These are phyloP conservation scores for Omphaloscelis lunosa DNA, from an alignment of 2,888 invertebrate species.

Conservation along the genomic window DNA sequence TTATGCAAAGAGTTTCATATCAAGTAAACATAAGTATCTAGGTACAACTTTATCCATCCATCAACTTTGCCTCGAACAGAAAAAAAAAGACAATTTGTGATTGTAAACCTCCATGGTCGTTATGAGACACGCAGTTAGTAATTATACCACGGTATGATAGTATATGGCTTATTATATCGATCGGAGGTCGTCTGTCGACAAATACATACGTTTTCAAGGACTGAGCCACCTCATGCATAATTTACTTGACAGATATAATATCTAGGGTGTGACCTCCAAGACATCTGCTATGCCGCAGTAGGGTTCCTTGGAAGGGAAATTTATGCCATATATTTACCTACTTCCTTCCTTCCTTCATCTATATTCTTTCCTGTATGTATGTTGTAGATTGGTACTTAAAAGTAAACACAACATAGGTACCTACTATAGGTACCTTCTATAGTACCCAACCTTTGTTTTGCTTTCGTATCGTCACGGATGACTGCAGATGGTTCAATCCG, in stretches of 20 bases:
- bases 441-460: not conserved
- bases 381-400: not conserved
- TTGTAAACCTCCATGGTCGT: slow-evolving; percentile 23
- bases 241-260: slow-evolving; percentile 44
- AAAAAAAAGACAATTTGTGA: slow-evolving; percentile 34
- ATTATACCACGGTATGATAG: slow-evolving; percentile 38
- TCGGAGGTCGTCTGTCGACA: slow-evolving; percentile 34
- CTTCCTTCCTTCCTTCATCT: slow-evolving; percentile 7
- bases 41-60: slow-evolving; percentile 20
- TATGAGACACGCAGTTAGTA: slow-evolving; percentile 33
- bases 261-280: slow-evolving; percentile 48
- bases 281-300: slow-evolving; percentile 43
- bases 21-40: slow-evolving; percentile 12
- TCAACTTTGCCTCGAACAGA: slow-evolving; percentile 16
- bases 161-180: slow-evolving; percentile 55
- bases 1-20: slow-evolving; percentile 24
- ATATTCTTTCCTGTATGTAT: not conserved
- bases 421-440: not conserved
- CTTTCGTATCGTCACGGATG: too few relatives aligned
- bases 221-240: slow-evolving; percentile 49
- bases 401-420: not conserved
- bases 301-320: slow-evolving; percentile 15
- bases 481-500: too few relatives aligned
- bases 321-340: slow-evolving; percentile 13
- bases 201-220: slow-evolving; percentile 57